phyloP scores from a whole-genome alignment of 2,113 vertebrate species.

The Trichomycterus rosablanca region DNA sequence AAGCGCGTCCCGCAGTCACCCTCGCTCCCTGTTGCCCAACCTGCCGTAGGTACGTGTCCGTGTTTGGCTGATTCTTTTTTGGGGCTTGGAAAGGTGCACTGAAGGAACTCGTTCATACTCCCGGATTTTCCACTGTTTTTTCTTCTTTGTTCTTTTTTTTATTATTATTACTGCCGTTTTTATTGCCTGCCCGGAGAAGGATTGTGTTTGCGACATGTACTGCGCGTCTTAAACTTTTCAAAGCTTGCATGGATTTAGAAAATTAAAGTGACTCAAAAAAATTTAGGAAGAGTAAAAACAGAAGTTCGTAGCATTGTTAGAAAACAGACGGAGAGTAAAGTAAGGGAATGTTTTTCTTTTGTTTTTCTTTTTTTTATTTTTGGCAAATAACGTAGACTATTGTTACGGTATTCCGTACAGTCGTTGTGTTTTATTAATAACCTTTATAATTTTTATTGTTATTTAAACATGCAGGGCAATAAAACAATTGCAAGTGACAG shows the following conservation, averaged over 20 bases:
- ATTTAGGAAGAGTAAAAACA: slow-evolving; percentile 1
- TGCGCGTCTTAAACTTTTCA: slow-evolving; percentile 54
- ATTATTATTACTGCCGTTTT: slow-evolving; percentile 41
- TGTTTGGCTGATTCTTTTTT: slow-evolving; percentile 40
- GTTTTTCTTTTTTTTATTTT: no score
- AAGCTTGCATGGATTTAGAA: slow-evolving; percentile 23
- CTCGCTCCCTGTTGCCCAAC: slow-evolving; percentile 57
- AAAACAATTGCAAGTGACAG: no score
- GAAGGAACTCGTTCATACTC: slow-evolving; percentile 46
- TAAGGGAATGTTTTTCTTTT: no score
- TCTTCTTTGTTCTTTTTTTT: slow-evolving; percentile 13
- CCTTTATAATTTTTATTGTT: no score
- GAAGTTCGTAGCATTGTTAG: slow-evolving; percentile 20
- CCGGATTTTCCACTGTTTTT: slow-evolving; percentile 38
- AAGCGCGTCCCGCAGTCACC: slow-evolving; percentile 58
- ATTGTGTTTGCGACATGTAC: slow-evolving; percentile 33
- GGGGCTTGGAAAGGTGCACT: slow-evolving; percentile 15
- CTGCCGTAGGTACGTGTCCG: slow-evolving; percentile 69
- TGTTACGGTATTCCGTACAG: no score
- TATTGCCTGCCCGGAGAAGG: slow-evolving; percentile 32
- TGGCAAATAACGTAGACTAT: no score
- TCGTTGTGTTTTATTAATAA: no score
- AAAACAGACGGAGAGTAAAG: neutral
- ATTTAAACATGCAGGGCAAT: no score
- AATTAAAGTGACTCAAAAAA: neutral